Conservation (phyloP, 2,113 vertebrate species). For the Petromus typicus region DNA sequence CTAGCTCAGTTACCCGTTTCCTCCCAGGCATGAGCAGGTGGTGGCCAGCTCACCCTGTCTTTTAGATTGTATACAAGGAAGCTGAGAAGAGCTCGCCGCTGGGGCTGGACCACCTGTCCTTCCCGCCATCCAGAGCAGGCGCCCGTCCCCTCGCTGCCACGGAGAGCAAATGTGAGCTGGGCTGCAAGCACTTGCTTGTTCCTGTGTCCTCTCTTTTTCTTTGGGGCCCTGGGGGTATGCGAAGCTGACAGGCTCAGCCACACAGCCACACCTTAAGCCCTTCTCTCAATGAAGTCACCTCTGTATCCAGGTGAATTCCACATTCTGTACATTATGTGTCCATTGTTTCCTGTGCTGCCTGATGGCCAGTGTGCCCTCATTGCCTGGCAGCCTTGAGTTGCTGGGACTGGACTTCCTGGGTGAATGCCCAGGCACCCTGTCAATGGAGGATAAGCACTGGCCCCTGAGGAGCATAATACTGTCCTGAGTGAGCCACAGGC, state of each 20-base stretch:
- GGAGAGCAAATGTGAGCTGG: slow-evolving; percentile 94
- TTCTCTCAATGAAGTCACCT: no score
- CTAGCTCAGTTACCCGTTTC: not conserved
- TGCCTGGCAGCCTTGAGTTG: not conserved
- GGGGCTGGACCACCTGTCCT: slow-evolving; percentile 86
- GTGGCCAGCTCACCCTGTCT: slow-evolving; percentile 53
- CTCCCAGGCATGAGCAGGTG: not conserved
- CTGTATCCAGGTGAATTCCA: not conserved
- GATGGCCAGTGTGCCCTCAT: fast-evolving
- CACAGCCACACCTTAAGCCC: no score
- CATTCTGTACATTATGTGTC: no score
- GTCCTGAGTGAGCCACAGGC: not conserved
- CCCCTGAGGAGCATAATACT: no score
- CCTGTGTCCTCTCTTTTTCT: no score
- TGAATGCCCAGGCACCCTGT: not conserved
- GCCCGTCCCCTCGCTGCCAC: slow-evolving; percentile 86
- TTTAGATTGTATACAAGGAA: slow-evolving; percentile 95
- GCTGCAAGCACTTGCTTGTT: fast-evolving
- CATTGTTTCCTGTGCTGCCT: fast-evolving
- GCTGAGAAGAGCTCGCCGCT: slow-evolving; percentile 89
- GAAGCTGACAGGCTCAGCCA: no score
- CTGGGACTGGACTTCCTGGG: not conserved
- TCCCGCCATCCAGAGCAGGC: slow-evolving; percentile 85
- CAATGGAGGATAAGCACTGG: fast-evolving
- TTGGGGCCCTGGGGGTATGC: not conserved